phyloP scores from a whole-genome alignment of 2,797 vertebrate genomes.

The Hyperoplus immaculatus region DNA sequence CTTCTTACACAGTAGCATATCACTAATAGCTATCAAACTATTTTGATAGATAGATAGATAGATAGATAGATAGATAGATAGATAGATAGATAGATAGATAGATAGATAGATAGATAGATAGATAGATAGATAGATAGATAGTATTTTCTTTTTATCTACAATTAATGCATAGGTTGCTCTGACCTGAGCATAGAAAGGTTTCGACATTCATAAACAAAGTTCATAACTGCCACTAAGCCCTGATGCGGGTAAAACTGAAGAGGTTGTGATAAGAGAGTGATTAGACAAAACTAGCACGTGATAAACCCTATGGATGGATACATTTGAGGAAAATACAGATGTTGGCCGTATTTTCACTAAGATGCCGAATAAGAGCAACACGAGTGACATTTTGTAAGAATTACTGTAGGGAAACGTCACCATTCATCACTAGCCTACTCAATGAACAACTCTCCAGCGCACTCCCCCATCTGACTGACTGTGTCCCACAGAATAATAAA shows the following conservation, averaged over 20 bases:
- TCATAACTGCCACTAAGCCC: not conserved
- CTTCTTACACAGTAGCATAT: no score
- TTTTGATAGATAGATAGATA: constrained; percentile 11
- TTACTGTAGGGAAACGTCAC: not conserved
- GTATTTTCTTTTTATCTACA: not conserved
- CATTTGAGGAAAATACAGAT: not conserved
- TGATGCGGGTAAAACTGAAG: not conserved
- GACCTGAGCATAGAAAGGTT: not conserved
- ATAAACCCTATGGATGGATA: not conserved
- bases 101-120: constrained; percentile 50
- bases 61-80: constrained; percentile 29
- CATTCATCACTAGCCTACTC: not conserved
- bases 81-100: constrained; percentile 34
- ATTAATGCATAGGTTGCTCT: not conserved
- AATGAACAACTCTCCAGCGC: not conserved
- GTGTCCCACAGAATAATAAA: constrained; percentile 1
- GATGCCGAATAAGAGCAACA: not conserved
- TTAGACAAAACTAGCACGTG: not conserved
- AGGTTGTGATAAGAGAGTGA: not conserved
- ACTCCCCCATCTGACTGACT: not conserved
- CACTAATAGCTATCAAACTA: not conserved
- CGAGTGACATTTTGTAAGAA: not conserved
- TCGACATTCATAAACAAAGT: not conserved
- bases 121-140: constrained; percentile 43
- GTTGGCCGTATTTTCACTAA: no score